These are phyloP conservation scores for Enteromius viviparus DNA, from an alignment of 2,797 vertebrate species.

Conservation along the genomic window DNA sequence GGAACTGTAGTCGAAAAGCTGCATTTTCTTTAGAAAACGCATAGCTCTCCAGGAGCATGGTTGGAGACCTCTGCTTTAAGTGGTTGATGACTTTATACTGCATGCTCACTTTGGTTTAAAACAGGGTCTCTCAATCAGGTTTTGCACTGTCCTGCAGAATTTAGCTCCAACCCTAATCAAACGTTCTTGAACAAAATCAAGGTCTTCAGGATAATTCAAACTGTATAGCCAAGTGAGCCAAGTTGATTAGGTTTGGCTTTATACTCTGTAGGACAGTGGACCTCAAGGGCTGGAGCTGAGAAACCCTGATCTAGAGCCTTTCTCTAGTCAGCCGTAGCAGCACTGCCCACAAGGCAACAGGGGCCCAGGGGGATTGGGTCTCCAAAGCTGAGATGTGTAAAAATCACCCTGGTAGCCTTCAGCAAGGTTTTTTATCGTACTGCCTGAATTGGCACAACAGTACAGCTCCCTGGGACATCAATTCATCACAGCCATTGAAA, in stretches of 20 bases:
- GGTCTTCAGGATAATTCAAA: neutral
- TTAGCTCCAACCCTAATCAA: neutral
- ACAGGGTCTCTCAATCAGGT: neutral
- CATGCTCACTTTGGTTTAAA: neutral
- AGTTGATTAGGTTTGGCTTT: neutral
- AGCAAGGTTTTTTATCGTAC: slow-evolving; percentile 49
- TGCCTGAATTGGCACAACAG: slow-evolving; percentile 45
- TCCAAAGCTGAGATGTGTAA: slow-evolving; percentile 35
- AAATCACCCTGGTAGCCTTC: slow-evolving; percentile 51
- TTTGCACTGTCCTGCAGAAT: neutral
- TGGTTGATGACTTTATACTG: neutral
- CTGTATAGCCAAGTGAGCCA: neutral
- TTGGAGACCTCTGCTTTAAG: neutral
- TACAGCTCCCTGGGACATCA: slow-evolving; percentile 39
- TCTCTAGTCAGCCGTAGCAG: neutral
- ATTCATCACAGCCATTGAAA: slow-evolving; percentile 54
- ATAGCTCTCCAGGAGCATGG: neutral
- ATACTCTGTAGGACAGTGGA: neutral
- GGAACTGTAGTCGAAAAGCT: neutral
- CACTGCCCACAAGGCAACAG: slow-evolving; percentile 42
- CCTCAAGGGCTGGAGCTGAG: neutral
- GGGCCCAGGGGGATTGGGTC: slow-evolving; percentile 40
- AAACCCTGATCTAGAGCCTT: neutral
- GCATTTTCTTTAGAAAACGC: neutral
- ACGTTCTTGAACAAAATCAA: neutral